A percentile compares a stretch with the other conserved stretches of the same genome.
These are phyloP conservation scores for Lanius ludovicianus DNA, from an alignment of 2,113 vertebrate species.

Conservation along the genomic window DNA sequence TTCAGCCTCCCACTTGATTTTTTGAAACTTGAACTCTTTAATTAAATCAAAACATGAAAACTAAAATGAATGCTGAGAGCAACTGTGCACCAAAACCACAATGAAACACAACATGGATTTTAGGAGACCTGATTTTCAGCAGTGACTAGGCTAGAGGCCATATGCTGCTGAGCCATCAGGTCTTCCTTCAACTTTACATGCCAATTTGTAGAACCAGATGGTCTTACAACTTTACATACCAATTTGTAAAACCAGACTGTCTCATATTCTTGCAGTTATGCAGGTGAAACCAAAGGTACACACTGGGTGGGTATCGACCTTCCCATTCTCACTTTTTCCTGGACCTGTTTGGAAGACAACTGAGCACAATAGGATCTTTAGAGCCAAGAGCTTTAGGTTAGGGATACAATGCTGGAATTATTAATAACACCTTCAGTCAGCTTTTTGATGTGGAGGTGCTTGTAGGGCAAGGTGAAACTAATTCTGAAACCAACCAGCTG, in stretches of 20 bases:
- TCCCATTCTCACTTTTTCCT: background rate
- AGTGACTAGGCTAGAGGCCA: background rate
- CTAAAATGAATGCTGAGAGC: background rate
- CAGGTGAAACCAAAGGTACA: background rate
- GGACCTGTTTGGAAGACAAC: background rate
- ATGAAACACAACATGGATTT: background rate
- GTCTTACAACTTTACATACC: background rate
- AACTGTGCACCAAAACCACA: background rate
- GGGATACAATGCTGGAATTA: background rate
- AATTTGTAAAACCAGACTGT: background rate
- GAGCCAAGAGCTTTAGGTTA: background rate
- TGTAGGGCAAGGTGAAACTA: background rate
- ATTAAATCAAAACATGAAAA: conserved; percentile 14
- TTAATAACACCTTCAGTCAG: background rate
- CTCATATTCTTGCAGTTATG: background rate
- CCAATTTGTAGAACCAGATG: background rate
- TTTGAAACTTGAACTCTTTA: conserved; percentile 16
- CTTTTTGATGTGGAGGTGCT: conserved; percentile 30
- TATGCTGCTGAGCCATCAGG: background rate
- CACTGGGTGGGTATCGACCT: background rate
- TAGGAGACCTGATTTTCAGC: background rate
- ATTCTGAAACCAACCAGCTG: background rate
- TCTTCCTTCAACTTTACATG: conserved; percentile 7
- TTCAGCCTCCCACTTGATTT: background rate
- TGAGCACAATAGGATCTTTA: background rate